phyloP scores from a whole-genome alignment of 2,113 vertebrate genomes.

The Tyrannus savana region DNA sequence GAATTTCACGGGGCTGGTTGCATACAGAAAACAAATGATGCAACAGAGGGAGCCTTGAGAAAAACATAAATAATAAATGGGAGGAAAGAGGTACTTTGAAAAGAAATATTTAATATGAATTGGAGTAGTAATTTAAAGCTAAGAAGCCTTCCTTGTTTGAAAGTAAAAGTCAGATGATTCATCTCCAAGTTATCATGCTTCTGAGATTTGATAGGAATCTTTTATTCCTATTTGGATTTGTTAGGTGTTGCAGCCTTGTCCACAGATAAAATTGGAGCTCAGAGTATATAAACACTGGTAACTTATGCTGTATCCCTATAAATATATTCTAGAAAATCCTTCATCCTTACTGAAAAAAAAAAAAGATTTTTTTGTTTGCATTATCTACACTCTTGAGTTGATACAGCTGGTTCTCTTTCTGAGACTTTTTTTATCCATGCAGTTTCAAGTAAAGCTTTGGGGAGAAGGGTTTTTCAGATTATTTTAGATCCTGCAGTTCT shows the following conservation, averaged over 20 bases:
- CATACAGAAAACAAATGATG: background rate
- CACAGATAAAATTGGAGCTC: background rate
- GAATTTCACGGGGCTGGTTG: background rate
- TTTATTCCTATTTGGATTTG: constrained; percentile 7
- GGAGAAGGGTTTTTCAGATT: background rate
- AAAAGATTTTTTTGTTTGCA: background rate
- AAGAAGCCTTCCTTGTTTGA: background rate
- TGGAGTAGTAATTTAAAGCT: background rate
- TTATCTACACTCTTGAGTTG: background rate
- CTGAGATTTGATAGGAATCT: constrained; percentile 17
- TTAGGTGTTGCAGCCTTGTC: constrained; percentile 22
- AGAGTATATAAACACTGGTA: background rate
- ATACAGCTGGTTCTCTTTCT: constrained; percentile 32
- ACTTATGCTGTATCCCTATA: background rate
- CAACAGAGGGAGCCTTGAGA: background rate
- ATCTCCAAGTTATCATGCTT: background rate
- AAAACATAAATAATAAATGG: background rate
- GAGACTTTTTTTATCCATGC: background rate
- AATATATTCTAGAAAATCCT: constrained; percentile 13
- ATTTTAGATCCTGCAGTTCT: background rate
- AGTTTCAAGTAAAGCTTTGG: background rate
- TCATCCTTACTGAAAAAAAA: background rate
- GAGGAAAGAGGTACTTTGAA: background rate
- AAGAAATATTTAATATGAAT: constrained; percentile 8
- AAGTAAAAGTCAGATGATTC: constrained; percentile 21